Evolutionary conservation across 2,113 vertebrate species (phyloP).

Genomic region (Tylochromis polylepis): DNA sequence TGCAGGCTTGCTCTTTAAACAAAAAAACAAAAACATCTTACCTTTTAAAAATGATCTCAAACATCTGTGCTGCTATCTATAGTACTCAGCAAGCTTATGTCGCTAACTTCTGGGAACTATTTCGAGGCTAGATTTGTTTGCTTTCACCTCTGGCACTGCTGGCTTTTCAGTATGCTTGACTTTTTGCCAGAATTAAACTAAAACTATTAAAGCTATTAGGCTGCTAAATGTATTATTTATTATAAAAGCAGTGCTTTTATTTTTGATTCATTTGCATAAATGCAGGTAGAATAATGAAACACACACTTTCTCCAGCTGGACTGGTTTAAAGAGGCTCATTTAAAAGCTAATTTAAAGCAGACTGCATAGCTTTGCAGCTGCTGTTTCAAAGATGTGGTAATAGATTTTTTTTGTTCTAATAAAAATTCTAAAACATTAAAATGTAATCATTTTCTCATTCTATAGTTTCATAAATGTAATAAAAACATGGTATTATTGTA

Average conservation of each 20-base stretch:
- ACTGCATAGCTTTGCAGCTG: neutral
- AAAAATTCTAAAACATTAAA: neutral
- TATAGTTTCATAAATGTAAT: neutral
- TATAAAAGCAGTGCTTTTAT: neutral
- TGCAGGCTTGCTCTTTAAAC: neutral
- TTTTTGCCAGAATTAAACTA: neutral
- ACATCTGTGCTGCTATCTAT: neutral
- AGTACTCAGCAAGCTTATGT: neutral
- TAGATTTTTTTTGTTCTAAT: neutral
- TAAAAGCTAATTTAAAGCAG: neutral
- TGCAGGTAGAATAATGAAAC: neutral
- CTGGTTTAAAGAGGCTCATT: neutral
- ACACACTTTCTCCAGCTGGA: neutral
- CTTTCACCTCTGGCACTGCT: accelerated
- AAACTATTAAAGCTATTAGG: neutral
- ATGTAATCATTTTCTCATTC: neutral
- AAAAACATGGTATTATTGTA: neutral
- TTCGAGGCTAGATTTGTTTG: neutral
- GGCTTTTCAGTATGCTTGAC: neutral
- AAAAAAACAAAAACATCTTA: neutral
- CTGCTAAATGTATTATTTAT: neutral
- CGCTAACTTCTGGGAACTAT: neutral
- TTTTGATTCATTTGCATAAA: neutral
- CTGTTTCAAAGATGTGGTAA: neutral
- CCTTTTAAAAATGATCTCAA: neutral